These are phyloP conservation scores for Eurytoma californica DNA, from an alignment of 2,888 invertebrate genomes.

Conservation along the genomic window DNA sequence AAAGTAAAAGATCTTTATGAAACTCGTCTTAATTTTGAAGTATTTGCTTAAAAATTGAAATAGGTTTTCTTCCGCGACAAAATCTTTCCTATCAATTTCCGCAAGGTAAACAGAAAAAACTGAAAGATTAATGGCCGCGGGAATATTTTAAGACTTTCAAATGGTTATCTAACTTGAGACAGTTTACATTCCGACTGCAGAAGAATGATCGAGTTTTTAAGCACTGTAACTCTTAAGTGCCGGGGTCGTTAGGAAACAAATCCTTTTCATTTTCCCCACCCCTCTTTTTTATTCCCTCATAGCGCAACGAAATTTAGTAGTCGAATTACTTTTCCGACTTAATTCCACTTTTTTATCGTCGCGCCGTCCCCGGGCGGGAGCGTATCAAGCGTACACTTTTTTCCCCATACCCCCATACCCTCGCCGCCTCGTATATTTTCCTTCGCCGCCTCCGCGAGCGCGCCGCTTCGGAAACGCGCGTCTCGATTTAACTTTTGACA, in stretches of 20 bases:
- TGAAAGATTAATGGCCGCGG: slow-evolving; percentile 15
- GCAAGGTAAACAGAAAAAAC: background rate
- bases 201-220: slow-evolving; percentile 40
- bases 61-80: no score
- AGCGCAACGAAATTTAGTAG: slow-evolving; percentile 17
- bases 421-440: slow-evolving; percentile 2
- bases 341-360: slow-evolving; percentile 27
- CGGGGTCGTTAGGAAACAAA: slow-evolving; percentile 26
- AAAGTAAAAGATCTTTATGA: background rate
- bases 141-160: slow-evolving; percentile 37
- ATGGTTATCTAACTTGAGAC: slow-evolving; percentile 31
- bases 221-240: slow-evolving; percentile 25
- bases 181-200: slow-evolving; percentile 21
- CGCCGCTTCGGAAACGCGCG: background rate
- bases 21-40: no score
- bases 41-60: no score
- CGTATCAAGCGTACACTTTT: background rate
- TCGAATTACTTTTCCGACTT: slow-evolving; percentile 30
- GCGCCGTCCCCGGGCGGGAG: background rate
- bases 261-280: slow-evolving; percentile 17
- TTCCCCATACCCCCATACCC: background rate
- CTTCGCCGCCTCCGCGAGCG: background rate
- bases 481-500: slow-evolving; percentile 30
- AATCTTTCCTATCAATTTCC: no score
- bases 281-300: slow-evolving; percentile 7